Evolutionary conservation across 2,888 invertebrate species (phyloP).

Genomic region (Griposia aprilina): DNA sequence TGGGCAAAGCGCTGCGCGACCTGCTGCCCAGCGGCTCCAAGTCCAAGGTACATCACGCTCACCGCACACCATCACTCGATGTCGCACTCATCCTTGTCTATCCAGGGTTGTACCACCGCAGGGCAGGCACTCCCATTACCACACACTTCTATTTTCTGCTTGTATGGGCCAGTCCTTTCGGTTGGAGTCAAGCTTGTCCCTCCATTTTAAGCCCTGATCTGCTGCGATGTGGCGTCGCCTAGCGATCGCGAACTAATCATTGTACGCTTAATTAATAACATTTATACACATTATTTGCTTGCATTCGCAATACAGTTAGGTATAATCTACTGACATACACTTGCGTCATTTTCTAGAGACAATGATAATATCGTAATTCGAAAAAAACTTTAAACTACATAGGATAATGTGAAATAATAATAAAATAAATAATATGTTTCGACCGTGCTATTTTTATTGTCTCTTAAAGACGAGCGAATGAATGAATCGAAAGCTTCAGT

Average conservation of each 20-base stretch:
- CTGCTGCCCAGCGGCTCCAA: constrained; percentile 82
- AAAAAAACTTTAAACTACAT: background rate
- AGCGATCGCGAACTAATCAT: background rate
- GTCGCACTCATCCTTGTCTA: background rate
- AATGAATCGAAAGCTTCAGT: background rate
- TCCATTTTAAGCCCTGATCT: background rate
- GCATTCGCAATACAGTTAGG: background rate
- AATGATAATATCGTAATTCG: constrained; percentile 2
- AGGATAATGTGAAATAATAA: constrained; percentile 5
- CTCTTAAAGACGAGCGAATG: background rate
- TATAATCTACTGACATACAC: background rate
- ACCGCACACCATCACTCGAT: background rate
- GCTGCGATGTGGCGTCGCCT: background rate
- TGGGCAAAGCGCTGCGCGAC: constrained; percentile 80
- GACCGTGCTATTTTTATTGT: constrained; percentile 1
- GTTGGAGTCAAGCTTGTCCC: background rate
- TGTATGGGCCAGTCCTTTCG: background rate
- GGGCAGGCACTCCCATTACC: background rate
- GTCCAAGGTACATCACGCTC: constrained; percentile 78
- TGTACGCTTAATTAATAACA: background rate
- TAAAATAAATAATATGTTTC: background rate
- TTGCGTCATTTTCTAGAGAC: constrained; percentile 16
- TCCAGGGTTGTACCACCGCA: background rate
- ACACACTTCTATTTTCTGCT: background rate
- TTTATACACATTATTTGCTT: background rate